Evolutionary conservation across 2,888 invertebrate species (phyloP).

Genomic region (Oithona nana): DNA sequence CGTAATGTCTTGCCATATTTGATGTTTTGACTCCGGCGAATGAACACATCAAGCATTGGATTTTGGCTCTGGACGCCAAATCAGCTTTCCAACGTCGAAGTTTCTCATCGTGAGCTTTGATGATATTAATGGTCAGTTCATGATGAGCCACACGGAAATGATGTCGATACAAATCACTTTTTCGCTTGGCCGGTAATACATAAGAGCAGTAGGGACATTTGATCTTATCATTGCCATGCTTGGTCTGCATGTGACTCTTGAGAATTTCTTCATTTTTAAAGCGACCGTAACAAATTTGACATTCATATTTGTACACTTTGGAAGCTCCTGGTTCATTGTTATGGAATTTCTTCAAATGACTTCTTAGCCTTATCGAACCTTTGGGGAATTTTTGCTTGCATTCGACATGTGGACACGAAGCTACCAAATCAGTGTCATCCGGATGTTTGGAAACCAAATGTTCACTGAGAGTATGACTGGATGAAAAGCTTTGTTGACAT

Average conservation of each 20-base stretch:
- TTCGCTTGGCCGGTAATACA: neutral
- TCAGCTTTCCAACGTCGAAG: constrained; percentile 7
- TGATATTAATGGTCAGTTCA: neutral
- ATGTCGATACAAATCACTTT: constrained; percentile 10
- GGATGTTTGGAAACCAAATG: neutral
- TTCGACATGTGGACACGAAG: neutral
- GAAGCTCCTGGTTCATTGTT: neutral
- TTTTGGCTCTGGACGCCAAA: neutral
- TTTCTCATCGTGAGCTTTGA: neutral
- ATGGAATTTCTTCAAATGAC: neutral
- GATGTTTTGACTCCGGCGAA: neutral
- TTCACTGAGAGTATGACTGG: neutral
- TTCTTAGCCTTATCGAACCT: neutral
- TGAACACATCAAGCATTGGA: constrained; percentile 6
- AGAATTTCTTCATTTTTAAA: neutral
- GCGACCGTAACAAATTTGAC: neutral
- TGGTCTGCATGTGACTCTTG: constrained; percentile 2
- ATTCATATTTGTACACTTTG: constrained; percentile 1
- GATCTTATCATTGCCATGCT: neutral
- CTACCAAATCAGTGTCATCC: neutral
- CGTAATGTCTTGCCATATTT: constrained; percentile 8
- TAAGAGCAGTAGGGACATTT: constrained; percentile 9
- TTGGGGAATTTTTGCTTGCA: neutral
- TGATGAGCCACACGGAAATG: neutral
- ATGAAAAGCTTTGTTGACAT: neutral